Conservation (phyloP, 2,113 vertebrate genomes). For the Condylura cristata region DNA sequence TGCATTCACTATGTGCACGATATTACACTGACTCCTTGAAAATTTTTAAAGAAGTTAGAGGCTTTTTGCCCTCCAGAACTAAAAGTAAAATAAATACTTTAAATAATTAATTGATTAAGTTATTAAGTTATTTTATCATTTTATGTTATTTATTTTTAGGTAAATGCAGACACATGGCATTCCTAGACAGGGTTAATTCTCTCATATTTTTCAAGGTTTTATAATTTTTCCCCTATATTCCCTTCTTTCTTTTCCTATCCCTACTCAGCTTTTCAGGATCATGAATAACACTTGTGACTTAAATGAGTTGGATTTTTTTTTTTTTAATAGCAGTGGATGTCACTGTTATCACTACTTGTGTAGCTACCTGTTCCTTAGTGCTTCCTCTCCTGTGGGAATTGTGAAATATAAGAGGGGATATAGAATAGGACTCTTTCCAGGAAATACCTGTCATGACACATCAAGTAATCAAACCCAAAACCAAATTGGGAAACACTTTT, state of each 20-base stretch:
- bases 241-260: not conserved
- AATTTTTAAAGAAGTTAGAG: not conserved
- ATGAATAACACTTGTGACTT: not conserved
- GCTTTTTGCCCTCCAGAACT: not conserved
- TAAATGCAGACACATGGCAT: not conserved
- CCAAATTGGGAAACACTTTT: not conserved
- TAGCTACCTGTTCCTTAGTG: not conserved
- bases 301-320: not conserved
- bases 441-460: not conserved
- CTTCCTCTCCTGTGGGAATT: not conserved
- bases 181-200: not conserved
- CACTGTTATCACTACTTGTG: not conserved
- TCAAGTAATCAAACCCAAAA: not conserved
- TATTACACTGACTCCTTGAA: not conserved
- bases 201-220: not conserved
- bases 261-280: not conserved
- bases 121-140: not conserved
- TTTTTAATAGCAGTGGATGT: not conserved
- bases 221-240: not conserved
- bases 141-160: not conserved
- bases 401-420: not conserved
- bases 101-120: not conserved
- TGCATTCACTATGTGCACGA: not conserved
- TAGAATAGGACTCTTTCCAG: not conserved
- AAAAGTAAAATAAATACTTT: not conserved